Conservation (phyloP, 2,888 invertebrate genomes). For the Chymomyza amoena region DNA sequence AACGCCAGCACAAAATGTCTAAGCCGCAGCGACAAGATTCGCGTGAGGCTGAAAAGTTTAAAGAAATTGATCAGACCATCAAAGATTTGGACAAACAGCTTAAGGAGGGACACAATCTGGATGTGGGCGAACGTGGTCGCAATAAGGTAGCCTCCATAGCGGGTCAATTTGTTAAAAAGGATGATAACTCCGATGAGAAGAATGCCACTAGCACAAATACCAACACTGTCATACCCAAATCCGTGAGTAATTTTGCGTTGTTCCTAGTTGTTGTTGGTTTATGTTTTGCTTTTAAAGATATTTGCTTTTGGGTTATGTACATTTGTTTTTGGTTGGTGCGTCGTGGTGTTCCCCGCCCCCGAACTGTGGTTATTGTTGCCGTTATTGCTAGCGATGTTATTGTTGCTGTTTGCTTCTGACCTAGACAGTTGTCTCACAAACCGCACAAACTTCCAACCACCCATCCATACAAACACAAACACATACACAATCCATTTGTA, state of each 20-base stretch:
- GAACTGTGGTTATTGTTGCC: not conserved
- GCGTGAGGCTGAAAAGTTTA: constrained; percentile 82
- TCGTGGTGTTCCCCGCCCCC: not conserved
- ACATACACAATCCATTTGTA: constrained; percentile 16
- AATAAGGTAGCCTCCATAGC: constrained; percentile 93
- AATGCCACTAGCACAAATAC: constrained; percentile 61
- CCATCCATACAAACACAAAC: constrained; percentile 21
- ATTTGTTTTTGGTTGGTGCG: not conserved
- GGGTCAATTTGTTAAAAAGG: constrained; percentile 83
- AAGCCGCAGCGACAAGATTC: constrained; percentile 83
- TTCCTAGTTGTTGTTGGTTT: not conserved
- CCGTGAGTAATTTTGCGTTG: constrained; percentile 78
- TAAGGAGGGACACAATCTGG: constrained; percentile 87
- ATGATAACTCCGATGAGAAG: constrained; percentile 77
- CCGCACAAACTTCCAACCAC: constrained; percentile 26
- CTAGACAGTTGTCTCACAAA: constrained; percentile 33
- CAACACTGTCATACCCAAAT: constrained; percentile 75
- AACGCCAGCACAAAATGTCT: constrained; percentile 85
- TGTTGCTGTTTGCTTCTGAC: constrained; percentile 53
- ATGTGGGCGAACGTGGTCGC: constrained; percentile 82
- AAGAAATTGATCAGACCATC: constrained; percentile 86
- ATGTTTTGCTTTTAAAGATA: not conserved
- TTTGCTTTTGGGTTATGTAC: not conserved
- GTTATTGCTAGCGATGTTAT: constrained; percentile 30
- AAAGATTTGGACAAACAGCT: constrained; percentile 86